These are phyloP conservation scores for Cyanoramphus novaezelandiae DNA, from an alignment of 2,113 vertebrate genomes.

Conservation along the genomic window DNA sequence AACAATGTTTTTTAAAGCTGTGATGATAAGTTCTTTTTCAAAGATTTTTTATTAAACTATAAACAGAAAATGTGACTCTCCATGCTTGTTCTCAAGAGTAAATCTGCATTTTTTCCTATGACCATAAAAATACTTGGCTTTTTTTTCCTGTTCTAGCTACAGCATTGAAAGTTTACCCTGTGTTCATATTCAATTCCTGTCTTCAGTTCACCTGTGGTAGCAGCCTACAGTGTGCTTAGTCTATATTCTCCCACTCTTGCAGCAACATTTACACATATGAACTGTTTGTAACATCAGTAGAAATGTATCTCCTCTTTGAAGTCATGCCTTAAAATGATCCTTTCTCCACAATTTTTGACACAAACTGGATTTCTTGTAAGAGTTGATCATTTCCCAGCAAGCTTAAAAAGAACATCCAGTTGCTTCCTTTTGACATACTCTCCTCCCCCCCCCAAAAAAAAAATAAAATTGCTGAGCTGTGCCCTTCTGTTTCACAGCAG, in stretches of 20 bases:
- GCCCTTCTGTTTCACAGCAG: not conserved
- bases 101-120: not conserved
- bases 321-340: not conserved
- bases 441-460: no score
- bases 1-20: not conserved
- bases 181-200: not conserved
- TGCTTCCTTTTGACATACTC: not conserved
- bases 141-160: not conserved
- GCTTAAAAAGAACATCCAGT: not conserved
- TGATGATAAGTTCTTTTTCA: not conserved
- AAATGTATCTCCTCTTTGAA: not conserved
- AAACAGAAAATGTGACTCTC: not conserved
- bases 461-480: not conserved
- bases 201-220: not conserved
- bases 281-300: not conserved
- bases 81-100: not conserved
- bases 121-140: not conserved
- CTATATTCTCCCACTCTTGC: not conserved
- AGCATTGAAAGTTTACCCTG: not conserved
- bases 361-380: not conserved
- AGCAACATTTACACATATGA: not conserved
- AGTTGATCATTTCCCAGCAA: not conserved
- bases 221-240: not conserved
- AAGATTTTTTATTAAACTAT: not conserved
- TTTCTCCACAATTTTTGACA: not conserved